phyloP scores from a whole-genome alignment of 1,140 invertebrate genomes.

The Eriocheir sinensis region DNA sequence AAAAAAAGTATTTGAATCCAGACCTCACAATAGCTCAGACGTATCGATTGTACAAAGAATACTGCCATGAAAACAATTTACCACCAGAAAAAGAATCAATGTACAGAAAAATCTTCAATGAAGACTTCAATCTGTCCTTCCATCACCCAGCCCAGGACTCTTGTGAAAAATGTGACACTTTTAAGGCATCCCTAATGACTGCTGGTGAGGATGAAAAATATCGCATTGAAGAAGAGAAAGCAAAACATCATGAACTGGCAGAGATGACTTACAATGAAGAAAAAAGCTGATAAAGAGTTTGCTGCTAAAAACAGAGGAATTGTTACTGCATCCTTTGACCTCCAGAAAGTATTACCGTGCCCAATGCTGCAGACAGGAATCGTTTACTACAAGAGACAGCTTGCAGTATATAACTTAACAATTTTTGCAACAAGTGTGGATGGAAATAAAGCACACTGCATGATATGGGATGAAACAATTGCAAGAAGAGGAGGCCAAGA shows the following conservation, averaged over 20 bases:
- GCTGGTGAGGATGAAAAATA: slow-evolving; percentile 42
- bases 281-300: slow-evolving; percentile 48
- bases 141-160: slow-evolving; percentile 35
- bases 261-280: slow-evolving; percentile 38
- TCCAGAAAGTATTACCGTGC: slow-evolving; percentile 42
- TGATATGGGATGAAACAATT: slow-evolving; percentile 44
- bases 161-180: slow-evolving; percentile 49
- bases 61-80: slow-evolving; percentile 36
- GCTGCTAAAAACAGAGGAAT: slow-evolving; percentile 29
- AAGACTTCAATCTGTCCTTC: slow-evolving; percentile 55
- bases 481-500: slow-evolving; percentile 37
- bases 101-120: slow-evolving; percentile 36
- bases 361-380: slow-evolving; percentile 46
- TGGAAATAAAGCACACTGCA: slow-evolving; percentile 53
- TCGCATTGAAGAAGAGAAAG: slow-evolving; percentile 28
- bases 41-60: slow-evolving; percentile 46
- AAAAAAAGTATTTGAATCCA: slow-evolving; percentile 55
- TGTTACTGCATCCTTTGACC: slow-evolving; percentile 54
- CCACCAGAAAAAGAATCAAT: slow-evolving; percentile 35
- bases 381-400: slow-evolving; percentile 48
- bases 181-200: slow-evolving; percentile 50
- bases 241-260: slow-evolving; percentile 34
- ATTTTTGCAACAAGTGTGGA: slow-evolving; percentile 43
- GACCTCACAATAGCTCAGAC: slow-evolving; percentile 44
- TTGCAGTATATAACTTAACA: slow-evolving; percentile 32